Evolutionary conservation across 2,888 invertebrate species (phyloP), one percentile per base, ranked within the genome.

Genomic region (Parnassius smintheus): DNA sequence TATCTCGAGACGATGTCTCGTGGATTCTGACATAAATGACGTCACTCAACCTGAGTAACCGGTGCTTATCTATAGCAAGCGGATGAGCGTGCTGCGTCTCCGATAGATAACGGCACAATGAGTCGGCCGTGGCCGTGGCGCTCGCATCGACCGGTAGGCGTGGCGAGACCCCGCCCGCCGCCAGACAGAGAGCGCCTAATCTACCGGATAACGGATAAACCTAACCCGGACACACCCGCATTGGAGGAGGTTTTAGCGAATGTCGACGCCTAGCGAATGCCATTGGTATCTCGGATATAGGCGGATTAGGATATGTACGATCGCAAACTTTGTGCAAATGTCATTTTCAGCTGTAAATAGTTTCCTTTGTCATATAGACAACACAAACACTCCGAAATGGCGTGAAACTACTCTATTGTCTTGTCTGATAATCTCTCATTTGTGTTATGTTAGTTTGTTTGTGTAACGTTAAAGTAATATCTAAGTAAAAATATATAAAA

Each of bases 131-230:
- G 73, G 71, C 65, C 68, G 74, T 73, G 70, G 74, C 73, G 75
- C 79, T 80, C 82, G 77, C 87, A 89, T 90, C 89, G 90, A 90
- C 88, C 90, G 89, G 86, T 85, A 78, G 90, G 90, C 90, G 89
- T 88, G 89, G 83, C 83, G 71, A 69, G 82, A 81, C 86, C 85
- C 88, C 88, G 88, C 91, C 91, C 78, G 83, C 83, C 74, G 72
- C 79, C 75, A 83, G 82, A 83, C 82, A 81, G 84, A 84, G 83
- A 83, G 75, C 85, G 81, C 75, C 88, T 91, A 90, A 91, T 91
- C 91, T 88, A 72, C 73, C 81, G 89, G 87, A 89, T 91, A 91
- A 88, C 84, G 91, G 91, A 91, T 91, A 85, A 89, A 82, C 83
- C 82, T 88, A 85, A 87, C 76, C 81, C 85, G 72, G 73, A 72